phyloP scores from a whole-genome alignment of 2,888 invertebrate genomes.

The Dione vanillae region DNA sequence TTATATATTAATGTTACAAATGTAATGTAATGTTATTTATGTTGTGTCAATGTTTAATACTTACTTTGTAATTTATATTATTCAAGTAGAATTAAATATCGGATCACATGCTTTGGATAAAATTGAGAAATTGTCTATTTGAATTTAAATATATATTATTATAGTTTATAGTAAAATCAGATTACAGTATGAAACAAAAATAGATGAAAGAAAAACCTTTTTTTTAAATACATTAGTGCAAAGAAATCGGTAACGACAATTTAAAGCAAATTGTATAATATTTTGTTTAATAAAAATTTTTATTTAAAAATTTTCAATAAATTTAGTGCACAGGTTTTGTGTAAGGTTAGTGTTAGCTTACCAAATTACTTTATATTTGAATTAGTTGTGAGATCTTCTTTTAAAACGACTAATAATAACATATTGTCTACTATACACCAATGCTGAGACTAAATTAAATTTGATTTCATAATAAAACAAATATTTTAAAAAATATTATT shows the following conservation, averaged over 20 bases:
- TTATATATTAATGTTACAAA: conserved; percentile 44
- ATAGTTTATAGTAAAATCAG: neutral
- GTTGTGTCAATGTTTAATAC: conserved; percentile 23
- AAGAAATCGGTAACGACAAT: neutral
- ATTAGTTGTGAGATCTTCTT: neutral
- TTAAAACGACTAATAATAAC: neutral
- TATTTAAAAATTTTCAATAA: neutral
- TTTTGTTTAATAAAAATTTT: neutral
- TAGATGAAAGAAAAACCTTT: neutral
- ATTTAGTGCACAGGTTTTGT: neutral
- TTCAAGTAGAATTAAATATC: conserved; percentile 9
- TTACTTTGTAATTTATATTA: conserved; percentile 19
- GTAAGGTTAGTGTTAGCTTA: neutral
- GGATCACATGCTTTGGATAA: conserved; percentile 2
- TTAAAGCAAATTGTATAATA: neutral
- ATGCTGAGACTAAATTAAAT: neutral
- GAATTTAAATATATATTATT: neutral
- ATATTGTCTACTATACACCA: neutral
- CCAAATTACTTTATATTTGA: neutral
- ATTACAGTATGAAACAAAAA: neutral
- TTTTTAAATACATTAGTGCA: neutral
- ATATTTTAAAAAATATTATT: neutral
- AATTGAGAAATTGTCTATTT: neutral
- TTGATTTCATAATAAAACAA: neutral
- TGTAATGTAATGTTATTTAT: conserved; percentile 30